phyloP scores from a whole-genome alignment of 1,140 invertebrate species.

The Lutraria rhynchaena region DNA sequence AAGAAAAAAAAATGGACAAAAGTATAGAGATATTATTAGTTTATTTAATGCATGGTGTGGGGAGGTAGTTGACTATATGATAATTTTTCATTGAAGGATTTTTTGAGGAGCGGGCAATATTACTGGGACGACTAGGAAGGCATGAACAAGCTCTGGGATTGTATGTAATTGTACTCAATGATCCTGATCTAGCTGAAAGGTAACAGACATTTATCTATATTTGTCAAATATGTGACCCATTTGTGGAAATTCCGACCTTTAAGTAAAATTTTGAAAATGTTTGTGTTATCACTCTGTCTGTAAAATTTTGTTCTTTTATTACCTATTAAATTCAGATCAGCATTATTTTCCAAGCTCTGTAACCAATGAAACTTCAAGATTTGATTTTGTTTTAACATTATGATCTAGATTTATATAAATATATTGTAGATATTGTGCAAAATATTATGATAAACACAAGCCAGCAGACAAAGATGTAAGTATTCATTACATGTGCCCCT shows the following conservation, averaged over 20 bases:
- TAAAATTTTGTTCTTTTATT: too few relatives aligned
- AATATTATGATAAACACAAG: conserved; percentile 83
- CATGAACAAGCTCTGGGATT: conserved; percentile 96
- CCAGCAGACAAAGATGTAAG: conserved; percentile 82
- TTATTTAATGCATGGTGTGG: conserved; percentile 10
- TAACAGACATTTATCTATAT: too few relatives aligned
- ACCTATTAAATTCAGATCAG: too few relatives aligned
- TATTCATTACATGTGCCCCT: too few relatives aligned
- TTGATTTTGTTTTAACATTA: too few relatives aligned
- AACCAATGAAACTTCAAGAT: too few relatives aligned
- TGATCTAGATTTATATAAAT: neutral
- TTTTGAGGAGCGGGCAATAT: conserved; percentile 95
- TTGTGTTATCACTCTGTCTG: too few relatives aligned
- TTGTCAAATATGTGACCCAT: too few relatives aligned
- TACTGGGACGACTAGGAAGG: conserved; percentile 92
- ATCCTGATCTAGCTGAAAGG: conserved; percentile 90
- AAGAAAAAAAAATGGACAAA: neutral
- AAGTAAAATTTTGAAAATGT: too few relatives aligned
- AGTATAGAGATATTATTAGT: neutral
- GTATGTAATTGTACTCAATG: conserved; percentile 92
- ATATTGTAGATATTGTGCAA: conserved; percentile 89
- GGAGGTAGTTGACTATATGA: conserved; percentile 31
- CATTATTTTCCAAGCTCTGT: too few relatives aligned
- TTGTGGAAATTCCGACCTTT: too few relatives aligned
- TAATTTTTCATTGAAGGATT: conserved; percentile 83